These are phyloP conservation scores for Diplosoma virens DNA, from an alignment of 23 tunicate species.

Conservation along the genomic window DNA sequence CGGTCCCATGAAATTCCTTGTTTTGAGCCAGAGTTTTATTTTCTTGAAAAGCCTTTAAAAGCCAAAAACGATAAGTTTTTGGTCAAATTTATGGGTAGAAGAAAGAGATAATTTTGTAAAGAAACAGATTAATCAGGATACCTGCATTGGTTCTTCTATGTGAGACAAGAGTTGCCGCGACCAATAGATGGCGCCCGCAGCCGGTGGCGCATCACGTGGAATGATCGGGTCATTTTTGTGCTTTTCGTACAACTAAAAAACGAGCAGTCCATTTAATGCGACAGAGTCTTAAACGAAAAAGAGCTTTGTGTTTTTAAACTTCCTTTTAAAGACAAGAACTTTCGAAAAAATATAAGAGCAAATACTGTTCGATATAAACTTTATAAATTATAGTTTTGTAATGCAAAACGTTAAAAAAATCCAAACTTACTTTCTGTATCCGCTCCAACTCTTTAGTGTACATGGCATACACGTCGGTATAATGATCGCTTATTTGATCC, in stretches of 20 bases:
- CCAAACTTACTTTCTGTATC: conserved; percentile 61
- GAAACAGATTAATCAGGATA: too few species aligned
- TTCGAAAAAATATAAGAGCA: too few species aligned
- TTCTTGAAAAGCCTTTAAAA: conserved; percentile 77
- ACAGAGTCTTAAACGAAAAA: too few species aligned
- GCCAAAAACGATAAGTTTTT: too few species aligned
- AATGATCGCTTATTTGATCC: conserved; percentile 60
- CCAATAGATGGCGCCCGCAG: conserved; percentile 93
- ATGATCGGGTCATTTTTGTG: conserved; percentile 69
- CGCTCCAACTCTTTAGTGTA: conserved; percentile 71
- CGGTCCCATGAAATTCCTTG: conserved; percentile 79
- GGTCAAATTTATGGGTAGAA: too few species aligned
- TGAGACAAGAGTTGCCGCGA: conserved; percentile 65
- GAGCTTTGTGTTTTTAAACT: too few species aligned
- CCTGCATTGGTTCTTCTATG: conserved; percentile 95
- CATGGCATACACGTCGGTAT: conserved; percentile 75
- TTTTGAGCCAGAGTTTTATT: conserved; percentile 69
- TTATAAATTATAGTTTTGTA: too few species aligned
- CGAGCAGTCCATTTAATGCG: too few species aligned
- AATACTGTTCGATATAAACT: too few species aligned
- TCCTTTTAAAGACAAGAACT: too few species aligned
- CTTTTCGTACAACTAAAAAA: conserved; percentile 77
- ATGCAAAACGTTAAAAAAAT: too few species aligned
- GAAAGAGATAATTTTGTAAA: too few species aligned
- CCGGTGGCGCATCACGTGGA: conserved; percentile 89